Evolutionary conservation across 2,113 vertebrate species (phyloP), one percentile per base, ranked within the genome.

Genomic region (Malurus elegans): DNA sequence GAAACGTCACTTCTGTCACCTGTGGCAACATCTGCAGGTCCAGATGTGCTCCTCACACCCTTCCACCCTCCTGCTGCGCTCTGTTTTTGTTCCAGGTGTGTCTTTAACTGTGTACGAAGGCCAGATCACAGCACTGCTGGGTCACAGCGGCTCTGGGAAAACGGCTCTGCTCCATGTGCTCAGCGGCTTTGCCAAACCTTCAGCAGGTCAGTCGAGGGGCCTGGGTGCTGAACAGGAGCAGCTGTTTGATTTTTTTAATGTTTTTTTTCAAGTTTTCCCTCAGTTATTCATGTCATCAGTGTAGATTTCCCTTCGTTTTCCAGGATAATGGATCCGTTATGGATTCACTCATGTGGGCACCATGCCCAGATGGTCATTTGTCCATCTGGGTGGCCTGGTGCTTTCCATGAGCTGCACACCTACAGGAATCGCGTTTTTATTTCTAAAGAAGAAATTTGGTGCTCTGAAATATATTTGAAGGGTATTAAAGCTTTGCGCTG

Each of bases 81-180:
- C 17, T 42, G 0, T 73, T 92, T 85, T 24, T 57, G 1, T 90
- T 53, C 42, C 58, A 99, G 99, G 98, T 83, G 92, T 99, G 95
- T 98, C 98, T 5, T 97, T 99, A 66, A 98, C 97, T 90, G 96
- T 99, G 32, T 99, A 98, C 3, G 98, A 99, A 96, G 98, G 98
- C 8, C 99, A 99, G 94, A 98, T 99, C 82, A 99, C 98, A 1
- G 99, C 98, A 3, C 92, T 99, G 53, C 98, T 99, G 88, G 99
- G 99, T 18, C 98, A 98, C 95, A 99, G 98, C 26, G 98, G 98
- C 6, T 98, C 98, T 26, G 99, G 98, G 21, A 99, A 99, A 96
- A 98, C 98, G 4, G 97, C 98, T 4, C 97, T 99, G 14, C 97
- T 99, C 54, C 98, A 99, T 44, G 98, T 99, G 87, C 98, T 99